Conservation (phyloP, 2,888 invertebrate genomes). For the Drosophila monieri region DNA sequence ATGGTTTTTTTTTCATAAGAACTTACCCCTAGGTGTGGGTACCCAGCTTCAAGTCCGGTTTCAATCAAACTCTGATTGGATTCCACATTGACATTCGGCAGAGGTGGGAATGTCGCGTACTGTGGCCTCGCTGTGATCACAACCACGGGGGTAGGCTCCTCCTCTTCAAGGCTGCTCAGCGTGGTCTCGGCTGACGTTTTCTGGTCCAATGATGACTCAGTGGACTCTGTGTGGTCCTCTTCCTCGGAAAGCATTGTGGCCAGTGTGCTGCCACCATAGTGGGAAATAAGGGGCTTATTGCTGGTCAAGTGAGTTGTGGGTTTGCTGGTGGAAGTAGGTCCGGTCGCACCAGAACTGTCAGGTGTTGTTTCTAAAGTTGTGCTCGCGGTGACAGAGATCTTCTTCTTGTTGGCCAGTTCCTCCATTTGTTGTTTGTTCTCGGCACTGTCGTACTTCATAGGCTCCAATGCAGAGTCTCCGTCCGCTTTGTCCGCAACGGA, state of each 20-base stretch:
- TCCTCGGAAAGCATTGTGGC: constrained; percentile 64
- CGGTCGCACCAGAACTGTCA: background rate
- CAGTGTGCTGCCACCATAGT: constrained; percentile 65
- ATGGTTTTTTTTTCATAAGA: background rate
- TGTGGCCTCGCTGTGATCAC: constrained; percentile 70
- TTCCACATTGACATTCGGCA: background rate
- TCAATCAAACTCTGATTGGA: background rate
- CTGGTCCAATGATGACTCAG: constrained; percentile 30
- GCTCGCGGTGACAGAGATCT: constrained; percentile 28
- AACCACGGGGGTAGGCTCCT: constrained; percentile 59
- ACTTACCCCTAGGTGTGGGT: background rate
- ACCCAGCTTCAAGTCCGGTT: background rate
- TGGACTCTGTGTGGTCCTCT: constrained; percentile 45
- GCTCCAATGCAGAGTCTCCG: constrained; percentile 23
- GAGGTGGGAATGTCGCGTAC: constrained; percentile 37
- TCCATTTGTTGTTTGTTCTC: constrained; percentile 54
- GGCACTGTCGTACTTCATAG: constrained; percentile 59
- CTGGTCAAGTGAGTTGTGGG: constrained; percentile 43
- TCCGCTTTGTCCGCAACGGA: constrained; percentile 51
- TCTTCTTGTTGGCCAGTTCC: constrained; percentile 57
- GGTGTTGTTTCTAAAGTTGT: constrained; percentile 9
- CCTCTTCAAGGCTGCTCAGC: constrained; percentile 46
- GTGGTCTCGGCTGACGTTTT: constrained; percentile 42
- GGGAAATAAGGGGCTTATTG: constrained; percentile 37
- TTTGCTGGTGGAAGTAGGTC: constrained; percentile 10